A percentile compares a stretch with the other conserved stretches of the same genome.
Evolutionary conservation across 1,140 invertebrate genomes (phyloP).

Genomic region (Meteorus sp.): DNA sequence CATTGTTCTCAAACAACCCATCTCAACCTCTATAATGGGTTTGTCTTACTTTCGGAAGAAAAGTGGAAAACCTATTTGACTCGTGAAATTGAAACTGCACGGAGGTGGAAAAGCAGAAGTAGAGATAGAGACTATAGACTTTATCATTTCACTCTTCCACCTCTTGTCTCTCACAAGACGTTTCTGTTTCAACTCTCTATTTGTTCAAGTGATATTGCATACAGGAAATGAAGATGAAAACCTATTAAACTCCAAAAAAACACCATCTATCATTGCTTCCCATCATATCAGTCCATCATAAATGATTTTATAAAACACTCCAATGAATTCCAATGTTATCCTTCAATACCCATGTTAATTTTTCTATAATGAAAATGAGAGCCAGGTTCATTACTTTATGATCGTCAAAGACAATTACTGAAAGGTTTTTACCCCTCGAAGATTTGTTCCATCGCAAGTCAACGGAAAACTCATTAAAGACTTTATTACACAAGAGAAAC

Average conservation of each 20-base stretch:
- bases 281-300: background rate
- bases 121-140: conserved; percentile 18
- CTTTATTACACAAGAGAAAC: conserved; percentile 28
- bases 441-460: conserved; percentile 5
- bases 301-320: too few relatives aligned
- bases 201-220: background rate
- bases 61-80: conserved; percentile 35
- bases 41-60: conserved; percentile 33
- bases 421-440: conserved; percentile 15
- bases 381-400: conserved; percentile 14
- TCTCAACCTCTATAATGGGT: conserved; percentile 28
- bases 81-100: conserved; percentile 32
- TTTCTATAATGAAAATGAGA: background rate
- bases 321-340: too few relatives aligned
- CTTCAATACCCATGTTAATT: too few relatives aligned
- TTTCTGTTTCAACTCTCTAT: conserved; percentile 3
- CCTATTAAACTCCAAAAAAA: background rate
- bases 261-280: background rate
- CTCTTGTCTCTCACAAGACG: conserved; percentile 7
- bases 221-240: background rate
- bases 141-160: conserved; percentile 12
- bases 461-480: conserved; percentile 30
- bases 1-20: conserved; percentile 32
- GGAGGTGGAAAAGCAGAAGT: conserved; percentile 24
- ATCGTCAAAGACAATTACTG: conserved; percentile 14